phyloP scores from a whole-genome alignment of 2,797 vertebrate species.

The Enteromius trimaculatus region DNA sequence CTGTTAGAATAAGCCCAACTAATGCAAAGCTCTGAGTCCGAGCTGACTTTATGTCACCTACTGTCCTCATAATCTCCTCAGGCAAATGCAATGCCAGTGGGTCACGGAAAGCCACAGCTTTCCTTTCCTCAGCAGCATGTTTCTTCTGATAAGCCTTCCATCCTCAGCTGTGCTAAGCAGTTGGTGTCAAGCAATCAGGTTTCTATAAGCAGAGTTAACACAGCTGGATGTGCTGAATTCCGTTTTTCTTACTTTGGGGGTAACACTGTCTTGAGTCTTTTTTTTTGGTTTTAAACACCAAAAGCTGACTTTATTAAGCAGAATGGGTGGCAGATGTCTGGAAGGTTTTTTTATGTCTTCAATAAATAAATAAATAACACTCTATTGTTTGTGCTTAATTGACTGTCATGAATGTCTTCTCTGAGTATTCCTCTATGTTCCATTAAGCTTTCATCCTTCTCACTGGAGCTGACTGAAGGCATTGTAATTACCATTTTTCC shows the following conservation, averaged over 20 bases:
- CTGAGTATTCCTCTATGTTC: constrained; percentile 24
- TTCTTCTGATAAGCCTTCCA: constrained; percentile 23
- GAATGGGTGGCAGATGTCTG: constrained; percentile 50
- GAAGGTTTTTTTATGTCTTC: constrained; percentile 38
- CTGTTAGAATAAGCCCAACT: neutral
- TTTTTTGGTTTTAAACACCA: constrained; percentile 27
- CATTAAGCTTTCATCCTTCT: constrained; percentile 32
- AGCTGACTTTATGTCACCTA: neutral
- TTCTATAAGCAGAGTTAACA: constrained; percentile 3
- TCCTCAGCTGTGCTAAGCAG: constrained; percentile 1
- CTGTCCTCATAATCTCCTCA: constrained; percentile 38
- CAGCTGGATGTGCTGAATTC: constrained; percentile 21
- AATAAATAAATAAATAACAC: constrained; percentile 24
- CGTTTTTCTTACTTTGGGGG: neutral
- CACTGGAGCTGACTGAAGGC: constrained; percentile 28
- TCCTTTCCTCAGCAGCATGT: constrained; percentile 21
- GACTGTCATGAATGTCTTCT: constrained; percentile 30
- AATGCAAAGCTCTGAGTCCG: neutral
- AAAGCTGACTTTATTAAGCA: constrained; percentile 18
- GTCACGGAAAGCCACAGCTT: constrained; percentile 13
- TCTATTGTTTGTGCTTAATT: constrained; percentile 41
- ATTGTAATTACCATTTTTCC: constrained; percentile 15
- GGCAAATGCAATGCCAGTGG: constrained; percentile 22
- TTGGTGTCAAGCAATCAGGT: constrained; percentile 35
- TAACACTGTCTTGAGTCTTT: constrained; percentile 41